phyloP scores from a whole-genome alignment of 2,113 vertebrate genomes.

The Nanorana parkeri region DNA sequence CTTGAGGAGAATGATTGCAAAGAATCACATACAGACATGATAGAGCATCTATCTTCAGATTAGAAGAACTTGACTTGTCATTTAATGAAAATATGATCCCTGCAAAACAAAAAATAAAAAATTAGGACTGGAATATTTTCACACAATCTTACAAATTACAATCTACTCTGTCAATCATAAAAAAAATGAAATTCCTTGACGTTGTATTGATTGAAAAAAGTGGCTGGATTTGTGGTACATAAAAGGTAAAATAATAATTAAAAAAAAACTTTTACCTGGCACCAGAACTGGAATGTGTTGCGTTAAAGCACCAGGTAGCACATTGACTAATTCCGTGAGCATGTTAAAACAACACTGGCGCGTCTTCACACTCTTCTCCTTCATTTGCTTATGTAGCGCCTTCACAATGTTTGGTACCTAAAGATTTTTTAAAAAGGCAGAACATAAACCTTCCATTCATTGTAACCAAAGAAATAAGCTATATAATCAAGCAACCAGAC shows the following conservation, averaged over 20 bases:
- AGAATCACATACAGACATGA: conserved; percentile 96
- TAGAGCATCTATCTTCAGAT: conserved; percentile 96
- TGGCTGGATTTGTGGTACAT: not conserved
- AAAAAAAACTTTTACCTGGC: conserved; percentile 81
- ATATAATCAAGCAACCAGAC: not conserved
- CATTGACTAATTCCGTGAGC: conserved; percentile 96
- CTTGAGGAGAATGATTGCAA: conserved; percentile 93
- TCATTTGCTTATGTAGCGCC: conserved; percentile 97
- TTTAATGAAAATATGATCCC: conserved; percentile 98
- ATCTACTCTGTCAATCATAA: too few relatives aligned
- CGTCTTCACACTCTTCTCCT: conserved; percentile 98
- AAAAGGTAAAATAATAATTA: too few relatives aligned
- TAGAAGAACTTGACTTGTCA: conserved; percentile 97
- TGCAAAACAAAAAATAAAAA: conserved; percentile 66
- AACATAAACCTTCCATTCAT: not conserved
- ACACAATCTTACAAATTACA: not conserved
- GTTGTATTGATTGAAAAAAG: not conserved
- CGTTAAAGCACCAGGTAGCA: conserved; percentile 93
- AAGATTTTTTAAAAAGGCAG: not conserved
- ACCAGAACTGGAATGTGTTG: conserved; percentile 94
- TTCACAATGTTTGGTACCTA: conserved; percentile 98
- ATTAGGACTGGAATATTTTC: too few relatives aligned
- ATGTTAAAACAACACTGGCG: conserved; percentile 99
- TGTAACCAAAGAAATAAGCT: not conserved
- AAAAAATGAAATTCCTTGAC: too few relatives aligned